Evolutionary conservation across 2,888 invertebrate species (phyloP).

Genomic region (Caenorhabditis doughertyi): DNA sequence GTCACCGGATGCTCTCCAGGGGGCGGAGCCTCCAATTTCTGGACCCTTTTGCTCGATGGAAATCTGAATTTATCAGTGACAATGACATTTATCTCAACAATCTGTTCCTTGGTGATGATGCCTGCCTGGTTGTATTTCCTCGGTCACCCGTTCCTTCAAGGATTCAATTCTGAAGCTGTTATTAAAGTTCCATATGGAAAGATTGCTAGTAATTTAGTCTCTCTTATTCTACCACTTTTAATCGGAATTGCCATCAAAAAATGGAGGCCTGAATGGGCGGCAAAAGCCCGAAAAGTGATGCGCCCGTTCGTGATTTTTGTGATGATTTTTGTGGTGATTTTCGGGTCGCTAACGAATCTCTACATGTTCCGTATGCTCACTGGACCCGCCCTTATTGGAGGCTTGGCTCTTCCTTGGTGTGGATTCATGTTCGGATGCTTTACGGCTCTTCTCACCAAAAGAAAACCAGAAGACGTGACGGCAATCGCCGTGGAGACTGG

Average conservation of each 20-base stretch:
- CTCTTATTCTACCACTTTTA: conserved; percentile 84
- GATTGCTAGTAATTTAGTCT: conserved; percentile 82
- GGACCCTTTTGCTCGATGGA: conserved; percentile 93
- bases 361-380: conserved; percentile 84
- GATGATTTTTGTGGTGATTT: conserved; percentile 83
- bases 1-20: conserved; percentile 79
- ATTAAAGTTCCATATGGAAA: conserved; percentile 71
- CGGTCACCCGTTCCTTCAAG: conserved; percentile 82
- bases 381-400: conserved; percentile 82
- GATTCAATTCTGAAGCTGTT: conserved; percentile 67
- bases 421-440: conserved; percentile 84
- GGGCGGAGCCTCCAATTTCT: conserved; percentile 96
- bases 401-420: conserved; percentile 84
- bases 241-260: conserved; percentile 84
- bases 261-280: conserved; percentile 82
- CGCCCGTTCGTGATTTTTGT: conserved; percentile 84
- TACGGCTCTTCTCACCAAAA: conserved; percentile 81
- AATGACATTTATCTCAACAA: conserved; percentile 94
- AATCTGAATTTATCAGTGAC: conserved; percentile 95
- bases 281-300: conserved; percentile 80
- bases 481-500: conserved; percentile 83
- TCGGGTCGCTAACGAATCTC: conserved; percentile 84
- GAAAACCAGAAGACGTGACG: conserved; percentile 79
- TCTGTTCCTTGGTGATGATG: conserved; percentile 88
- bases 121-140: conserved; percentile 85